Evolutionary conservation across 2,888 invertebrate genomes (phyloP).

Genomic region (Bursaphelenchus okinawaensis): DNA sequence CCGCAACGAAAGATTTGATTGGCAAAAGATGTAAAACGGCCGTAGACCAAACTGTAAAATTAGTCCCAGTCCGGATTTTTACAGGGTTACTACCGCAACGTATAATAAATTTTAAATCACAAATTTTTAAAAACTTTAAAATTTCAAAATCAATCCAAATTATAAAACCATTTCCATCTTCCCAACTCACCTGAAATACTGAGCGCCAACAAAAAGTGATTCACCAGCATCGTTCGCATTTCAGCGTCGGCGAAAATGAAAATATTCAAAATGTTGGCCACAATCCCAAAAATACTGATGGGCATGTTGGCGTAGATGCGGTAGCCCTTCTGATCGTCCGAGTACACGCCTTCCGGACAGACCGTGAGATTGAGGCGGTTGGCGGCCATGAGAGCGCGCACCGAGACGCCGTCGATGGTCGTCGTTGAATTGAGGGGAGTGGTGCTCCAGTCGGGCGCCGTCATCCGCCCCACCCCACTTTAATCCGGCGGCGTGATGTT

Average conservation of each 20-base stretch:
- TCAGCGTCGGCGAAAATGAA: conserved; percentile 52
- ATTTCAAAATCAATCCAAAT: too few species aligned
- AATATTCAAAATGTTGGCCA: conserved; percentile 52
- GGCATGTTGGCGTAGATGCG: conserved; percentile 32
- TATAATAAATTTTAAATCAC: too few species aligned
- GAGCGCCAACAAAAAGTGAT: conserved; percentile 51
- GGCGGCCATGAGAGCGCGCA: conserved; percentile 8
- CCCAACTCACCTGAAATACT: conserved; percentile 26
- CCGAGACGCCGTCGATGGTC: conserved; percentile 2
- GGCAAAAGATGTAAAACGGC: too few species aligned
- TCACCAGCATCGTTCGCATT: conserved; percentile 51
- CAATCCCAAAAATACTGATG: conserved; percentile 45
- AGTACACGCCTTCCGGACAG: conserved; percentile 27
- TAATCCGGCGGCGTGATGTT: neutral
- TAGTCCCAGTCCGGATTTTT: too few species aligned
- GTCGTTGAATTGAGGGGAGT: too few species aligned
- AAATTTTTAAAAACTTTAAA: too few species aligned
- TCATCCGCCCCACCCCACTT: neutral
- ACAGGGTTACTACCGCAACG: too few species aligned
- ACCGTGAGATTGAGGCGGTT: conserved; percentile 6
- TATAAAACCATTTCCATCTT: neutral
- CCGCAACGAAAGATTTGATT: too few species aligned
- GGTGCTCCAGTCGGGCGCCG: neutral
- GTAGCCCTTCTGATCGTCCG: conserved; percentile 27
- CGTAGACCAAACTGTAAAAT: too few species aligned